Evolutionary conservation across 2,113 vertebrate genomes (phyloP).

Genomic region (Rattus norvegicus): GRCr8 NC_086022.1:28010001-28010500

Average conservation of each 20-base stretch:
- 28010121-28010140: slow-evolving; percentile 52
- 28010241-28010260: slow-evolving; percentile 75
- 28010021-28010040: slow-evolving; percentile 75
- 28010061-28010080: slow-evolving; percentile 75
- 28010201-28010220: slow-evolving; percentile 72
- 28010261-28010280: slow-evolving; percentile 77
- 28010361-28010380: slow-evolving; percentile 81
- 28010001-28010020: slow-evolving; percentile 39
- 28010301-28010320: slow-evolving; percentile 78
- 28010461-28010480: slow-evolving; percentile 73
- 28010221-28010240: slow-evolving; percentile 70
- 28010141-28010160: slow-evolving; percentile 69
- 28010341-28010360: slow-evolving; percentile 85
- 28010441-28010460: slow-evolving; percentile 82
- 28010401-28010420: slow-evolving; percentile 85
- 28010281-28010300: slow-evolving; percentile 79
- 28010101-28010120: slow-evolving; percentile 68
- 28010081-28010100: slow-evolving; percentile 62
- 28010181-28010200: slow-evolving; percentile 79
- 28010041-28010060: slow-evolving; percentile 84
- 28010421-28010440: slow-evolving; percentile 67
- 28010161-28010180: slow-evolving; percentile 75
- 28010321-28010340: slow-evolving; percentile 79
- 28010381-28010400: slow-evolving; percentile 60
- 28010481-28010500: slow-evolving; percentile 76